These are phyloP conservation scores for Lithophane semibrunnea DNA, from an alignment of 2,888 invertebrate species.

Conservation along the genomic window DNA sequence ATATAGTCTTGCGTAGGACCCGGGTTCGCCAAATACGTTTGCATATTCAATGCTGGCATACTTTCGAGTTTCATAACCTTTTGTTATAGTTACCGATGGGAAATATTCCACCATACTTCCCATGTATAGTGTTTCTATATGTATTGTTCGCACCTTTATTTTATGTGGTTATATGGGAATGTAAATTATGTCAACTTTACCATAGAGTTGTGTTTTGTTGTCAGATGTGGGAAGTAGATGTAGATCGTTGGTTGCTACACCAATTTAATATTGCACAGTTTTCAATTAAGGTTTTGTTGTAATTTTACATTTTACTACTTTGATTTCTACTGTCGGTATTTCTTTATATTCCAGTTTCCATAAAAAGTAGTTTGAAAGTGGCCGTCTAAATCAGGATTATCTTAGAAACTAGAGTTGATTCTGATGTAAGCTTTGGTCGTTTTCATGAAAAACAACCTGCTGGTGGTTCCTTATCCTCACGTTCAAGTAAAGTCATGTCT, in stretches of 20 bases:
- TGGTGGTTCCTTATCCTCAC: not conserved
- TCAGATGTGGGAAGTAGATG: conserved; percentile 35
- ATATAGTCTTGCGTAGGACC: conserved; percentile 61
- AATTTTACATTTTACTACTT: not conserved
- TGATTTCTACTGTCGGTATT: not conserved
- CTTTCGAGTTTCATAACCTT: conserved; percentile 64
- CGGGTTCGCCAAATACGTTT: conserved; percentile 62
- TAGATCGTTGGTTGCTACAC: conserved; percentile 4
- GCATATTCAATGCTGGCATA: conserved; percentile 54
- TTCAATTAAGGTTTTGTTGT: conserved; percentile 3
- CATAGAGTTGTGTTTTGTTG: conserved; percentile 26
- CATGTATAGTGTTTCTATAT: conserved; percentile 50
- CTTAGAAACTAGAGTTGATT: conserved; percentile 11
- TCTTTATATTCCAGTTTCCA: not conserved
- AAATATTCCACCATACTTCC: conserved; percentile 60
- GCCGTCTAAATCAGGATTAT: not conserved
- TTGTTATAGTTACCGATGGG: conserved; percentile 62
- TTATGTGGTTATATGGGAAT: conserved; percentile 52
- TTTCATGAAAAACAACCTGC: not conserved
- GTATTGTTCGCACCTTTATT: conserved; percentile 55
- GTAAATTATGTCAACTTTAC: conserved; percentile 55
- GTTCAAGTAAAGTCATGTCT: conserved; percentile 18
- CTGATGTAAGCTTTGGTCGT: not conserved
- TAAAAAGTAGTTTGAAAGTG: not conserved
- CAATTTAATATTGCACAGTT: conserved; percentile 10